Base-by-base conservation (phyloP, 1,140 invertebrate genomes). In the Epicauta chinensis region DNA sequence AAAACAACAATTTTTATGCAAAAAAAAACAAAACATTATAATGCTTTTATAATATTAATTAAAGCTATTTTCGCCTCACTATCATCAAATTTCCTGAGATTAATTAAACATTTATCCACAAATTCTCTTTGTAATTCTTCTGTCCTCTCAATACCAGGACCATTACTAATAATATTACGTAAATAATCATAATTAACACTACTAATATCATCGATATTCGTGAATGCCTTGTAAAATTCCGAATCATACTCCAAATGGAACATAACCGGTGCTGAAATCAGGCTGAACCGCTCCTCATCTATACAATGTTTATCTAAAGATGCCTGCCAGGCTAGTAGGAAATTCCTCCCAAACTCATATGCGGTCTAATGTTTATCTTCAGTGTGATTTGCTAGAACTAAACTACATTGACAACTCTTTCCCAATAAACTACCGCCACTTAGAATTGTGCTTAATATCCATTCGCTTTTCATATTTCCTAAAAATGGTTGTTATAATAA, bases 281-380 rank as follows among this genome's bases (percentile, higher is more conserved):
- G 66, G 58, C 78, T 86, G 56, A 87, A 87, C 35, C 50, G 57
- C 5, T 38, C 30, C 10, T 56, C 15, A 3, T 61, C 45, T 35
- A 62, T 56, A 37, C 50, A 15, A 32, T 56, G 37, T 15, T 52
- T 38, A 35, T 83, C 80, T 6, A 79, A 65, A 61, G 77, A 78
- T 7, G 91, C 89, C 73, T 95, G 91, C 83, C 89, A 92, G 31
- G 90, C 89, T 15, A 93, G 74, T 0, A 89, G 89, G 41, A 95
- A 74, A 73, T 93, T 88, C 69, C 89, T 87, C 15, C 93, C 93
- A 80, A 96, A 95, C 39, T 86, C 77, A 69, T 88, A 91, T 0
- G 87, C 93, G 62, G 83, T 76, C 16, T 82, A 74, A 62, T 87
- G 84, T 40, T 86, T 69, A 12, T 79, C 74, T 37, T 80, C 72